phyloP scores from a whole-genome alignment of 2,888 invertebrate species.

The Hirtodrosophila histrioides region DNA sequence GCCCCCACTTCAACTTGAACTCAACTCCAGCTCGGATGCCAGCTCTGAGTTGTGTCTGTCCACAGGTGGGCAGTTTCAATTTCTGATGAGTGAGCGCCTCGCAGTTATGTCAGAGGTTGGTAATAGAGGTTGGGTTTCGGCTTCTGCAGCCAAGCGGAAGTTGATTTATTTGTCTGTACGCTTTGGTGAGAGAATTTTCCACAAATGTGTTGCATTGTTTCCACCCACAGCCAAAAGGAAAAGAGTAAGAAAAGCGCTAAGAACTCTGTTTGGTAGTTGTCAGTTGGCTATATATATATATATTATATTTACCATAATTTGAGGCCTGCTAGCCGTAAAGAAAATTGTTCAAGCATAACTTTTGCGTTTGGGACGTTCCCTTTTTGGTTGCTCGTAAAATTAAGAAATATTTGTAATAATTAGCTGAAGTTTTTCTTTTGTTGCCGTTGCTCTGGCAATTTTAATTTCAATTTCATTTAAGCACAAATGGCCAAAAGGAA shows the following conservation, averaged over 20 bases:
- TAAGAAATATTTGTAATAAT: conserved; percentile 75
- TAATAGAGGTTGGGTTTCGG: neutral
- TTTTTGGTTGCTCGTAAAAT: conserved; percentile 58
- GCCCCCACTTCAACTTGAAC: neutral
- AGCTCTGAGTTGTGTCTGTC: conserved; percentile 5
- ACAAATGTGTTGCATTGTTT: conserved; percentile 70
- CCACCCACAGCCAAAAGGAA: conserved; percentile 45
- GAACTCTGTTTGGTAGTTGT: conserved; percentile 31
- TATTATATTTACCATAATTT: conserved; percentile 47
- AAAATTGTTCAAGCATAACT: conserved; percentile 75
- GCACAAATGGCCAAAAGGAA: conserved; percentile 18
- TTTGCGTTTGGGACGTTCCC: conserved; percentile 32
- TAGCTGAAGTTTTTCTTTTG: conserved; percentile 37
- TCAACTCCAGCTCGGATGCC: conserved; percentile 1
- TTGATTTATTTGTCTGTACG: conserved; percentile 77
- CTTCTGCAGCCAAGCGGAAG: conserved; percentile 80
- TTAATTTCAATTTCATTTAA: conserved; percentile 27
- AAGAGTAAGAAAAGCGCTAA: conserved; percentile 18
- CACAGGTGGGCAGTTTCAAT: conserved; percentile 66
- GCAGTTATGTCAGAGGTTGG: conserved; percentile 69
- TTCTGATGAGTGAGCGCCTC: conserved; percentile 64
- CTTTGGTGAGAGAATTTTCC: conserved; percentile 68
- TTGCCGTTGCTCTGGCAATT: conserved; percentile 31
- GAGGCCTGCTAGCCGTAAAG: conserved; percentile 44
- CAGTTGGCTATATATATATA: too few species aligned